Evolutionary conservation across 2,888 invertebrate genomes (phyloP).

Genomic region (Microchrysa polita): DNA sequence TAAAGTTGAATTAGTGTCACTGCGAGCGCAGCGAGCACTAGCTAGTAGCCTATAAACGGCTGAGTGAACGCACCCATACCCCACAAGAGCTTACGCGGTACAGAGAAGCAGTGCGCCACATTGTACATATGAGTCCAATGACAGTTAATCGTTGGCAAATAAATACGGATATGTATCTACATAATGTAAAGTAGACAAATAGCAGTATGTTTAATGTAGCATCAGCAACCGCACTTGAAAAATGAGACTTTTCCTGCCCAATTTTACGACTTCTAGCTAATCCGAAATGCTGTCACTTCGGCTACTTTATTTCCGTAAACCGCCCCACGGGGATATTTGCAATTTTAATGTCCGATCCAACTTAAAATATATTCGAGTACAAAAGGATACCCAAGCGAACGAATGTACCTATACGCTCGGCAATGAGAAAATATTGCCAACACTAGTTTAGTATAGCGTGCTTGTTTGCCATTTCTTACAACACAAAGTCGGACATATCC

Average conservation of each 20-base stretch:
- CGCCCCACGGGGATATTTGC: conserved; percentile 25
- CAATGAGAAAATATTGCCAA: conserved; percentile 13
- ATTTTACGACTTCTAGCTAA: neutral
- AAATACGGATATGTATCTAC: no score
- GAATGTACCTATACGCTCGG: neutral
- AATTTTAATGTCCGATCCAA: conserved; percentile 24
- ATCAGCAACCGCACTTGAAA: conserved; percentile 14
- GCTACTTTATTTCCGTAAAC: conserved; percentile 2
- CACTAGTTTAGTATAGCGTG: conserved; percentile 22
- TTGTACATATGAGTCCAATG: no score
- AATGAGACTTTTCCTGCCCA: conserved; percentile 12
- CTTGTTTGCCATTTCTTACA: conserved; percentile 30
- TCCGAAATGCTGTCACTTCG: neutral
- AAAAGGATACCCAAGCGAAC: neutral
- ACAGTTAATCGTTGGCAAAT: no score
- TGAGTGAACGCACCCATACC: no score
- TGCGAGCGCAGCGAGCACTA: no score
- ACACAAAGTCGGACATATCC: conserved; percentile 40
- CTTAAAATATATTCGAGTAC: conserved; percentile 19
- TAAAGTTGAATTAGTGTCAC: no score
- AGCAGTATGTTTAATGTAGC: conserved; percentile 25
- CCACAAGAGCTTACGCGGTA: no score
- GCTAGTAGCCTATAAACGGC: no score
- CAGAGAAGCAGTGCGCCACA: no score
- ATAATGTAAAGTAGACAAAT: conserved; percentile 28